Evolutionary conservation across 2,888 invertebrate genomes (phyloP), one percentile per base, ranked within the genome.

Genomic region (Stenchaetothrips biformis): DNA sequence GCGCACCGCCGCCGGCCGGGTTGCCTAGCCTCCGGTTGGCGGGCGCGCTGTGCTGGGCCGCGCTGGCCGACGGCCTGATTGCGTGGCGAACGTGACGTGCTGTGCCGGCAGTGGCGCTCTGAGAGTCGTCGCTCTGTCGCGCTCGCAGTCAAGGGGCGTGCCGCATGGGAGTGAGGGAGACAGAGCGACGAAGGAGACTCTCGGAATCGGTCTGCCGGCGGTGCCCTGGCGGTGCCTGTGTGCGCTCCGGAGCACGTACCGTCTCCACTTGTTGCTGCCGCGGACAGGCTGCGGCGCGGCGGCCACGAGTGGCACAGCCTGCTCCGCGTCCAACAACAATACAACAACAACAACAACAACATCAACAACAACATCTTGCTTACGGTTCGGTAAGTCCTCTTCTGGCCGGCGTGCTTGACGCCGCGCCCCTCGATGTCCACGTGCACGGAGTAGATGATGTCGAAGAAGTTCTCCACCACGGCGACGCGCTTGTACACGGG

Each of bases 401-500:
- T 98, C 87, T 98, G 98, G 74, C 98, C 98, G n/a, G 97, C 97
- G 86, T 98, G 98, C 87, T 96, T 96, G 80, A 93, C 93, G 80
- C 93, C 93, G 83, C 95, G 90, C 80, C 97, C 97, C 86, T 97
- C 96, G 85, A 96, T 90, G 86, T 96, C 97, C 80, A 98, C 97
- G 87, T 98, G 98, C 21, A 98, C 96, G 79, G 94, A 94, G 88
- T 97, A 97, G 85, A 98, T 98, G 83, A 98, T 98, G 86, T 97
- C 95, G 87, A 97, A 98, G 89, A 98, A 98, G 86, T 97, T 95
- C 88, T 98, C 98, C n/a, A 98, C 98, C 62, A 97, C 93, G 0
- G 98, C 97, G 78, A 98, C 98, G 86, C 96, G 94, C 85, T 97
- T 93, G 88, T 94, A 97, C 21, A 93, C 92, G 80, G 93, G 91